Evolutionary conservation across 2,888 invertebrate species (phyloP).

Genomic region (Cheiracanthium punctorium): DNA sequence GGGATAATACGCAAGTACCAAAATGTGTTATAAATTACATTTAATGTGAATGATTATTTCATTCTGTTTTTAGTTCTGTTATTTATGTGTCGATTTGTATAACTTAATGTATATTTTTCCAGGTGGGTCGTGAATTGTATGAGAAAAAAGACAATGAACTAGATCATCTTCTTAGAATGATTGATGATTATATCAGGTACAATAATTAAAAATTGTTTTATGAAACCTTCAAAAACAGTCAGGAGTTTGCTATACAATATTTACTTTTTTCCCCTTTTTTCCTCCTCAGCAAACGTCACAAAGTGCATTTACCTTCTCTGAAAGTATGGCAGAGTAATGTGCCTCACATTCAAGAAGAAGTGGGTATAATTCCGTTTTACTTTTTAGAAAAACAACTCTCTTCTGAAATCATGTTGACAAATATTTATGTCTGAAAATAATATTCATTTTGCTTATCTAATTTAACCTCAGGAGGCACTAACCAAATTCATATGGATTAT

Average conservation of each 20-base stretch:
- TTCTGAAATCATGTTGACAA: too few species aligned
- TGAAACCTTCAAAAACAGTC: neutral
- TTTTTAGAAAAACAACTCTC: neutral
- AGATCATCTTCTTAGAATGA: conserved; percentile 90
- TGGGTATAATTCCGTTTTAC: conserved; percentile 73
- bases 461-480: too few species aligned
- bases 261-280: neutral
- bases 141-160: conserved; percentile 97
- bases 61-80: too few species aligned
- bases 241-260: neutral
- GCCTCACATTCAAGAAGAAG: conserved; percentile 94
- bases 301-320: conserved; percentile 93
- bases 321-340: conserved; percentile 95
- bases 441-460: too few species aligned
- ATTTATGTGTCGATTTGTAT: too few species aligned
- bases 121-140: conserved; percentile 93
- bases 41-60: too few species aligned
- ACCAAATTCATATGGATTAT: too few species aligned
- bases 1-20: too few species aligned
- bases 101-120: conserved; percentile 30
- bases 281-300: conserved; percentile 85
- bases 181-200: conserved; percentile 88
- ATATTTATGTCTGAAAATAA: too few species aligned
- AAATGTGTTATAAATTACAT: too few species aligned
- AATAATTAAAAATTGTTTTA: neutral